phyloP scores from a whole-genome alignment of 1,140 invertebrate species.

The Bradynema listronoti region DNA sequence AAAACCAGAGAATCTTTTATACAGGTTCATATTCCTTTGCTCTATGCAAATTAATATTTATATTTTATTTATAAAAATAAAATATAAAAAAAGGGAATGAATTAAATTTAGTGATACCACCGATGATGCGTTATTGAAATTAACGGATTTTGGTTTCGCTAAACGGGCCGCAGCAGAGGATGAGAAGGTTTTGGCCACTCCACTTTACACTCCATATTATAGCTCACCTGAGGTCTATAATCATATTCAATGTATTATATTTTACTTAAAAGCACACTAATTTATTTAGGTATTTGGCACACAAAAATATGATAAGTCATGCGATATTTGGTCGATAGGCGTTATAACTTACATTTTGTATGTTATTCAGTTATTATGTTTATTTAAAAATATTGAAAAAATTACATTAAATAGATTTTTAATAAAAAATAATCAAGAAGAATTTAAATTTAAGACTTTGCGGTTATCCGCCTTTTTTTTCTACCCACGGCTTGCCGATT shows the following conservation, averaged over 20 bases:
- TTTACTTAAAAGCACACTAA: not conserved
- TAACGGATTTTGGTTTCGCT: constrained; percentile 65
- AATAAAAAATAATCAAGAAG: no score
- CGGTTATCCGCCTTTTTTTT: constrained; percentile 96
- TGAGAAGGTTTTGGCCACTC: constrained; percentile 54
- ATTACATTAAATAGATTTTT: constrained; percentile 47
- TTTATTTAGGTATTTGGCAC: constrained; percentile 89
- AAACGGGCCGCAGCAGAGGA: constrained; percentile 41
- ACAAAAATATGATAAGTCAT: constrained; percentile 95
- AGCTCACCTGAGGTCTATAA: constrained; percentile 38
- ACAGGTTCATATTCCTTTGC: constrained; percentile 49
- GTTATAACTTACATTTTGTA: constrained; percentile 96
- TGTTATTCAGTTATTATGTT: constrained; percentile 60
- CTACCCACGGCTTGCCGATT: constrained; percentile 88
- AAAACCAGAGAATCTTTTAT: constrained; percentile 63
- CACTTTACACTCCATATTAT: constrained; percentile 34
- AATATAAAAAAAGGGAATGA: no score
- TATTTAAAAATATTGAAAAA: constrained; percentile 10
- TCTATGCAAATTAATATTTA: constrained; percentile 16
- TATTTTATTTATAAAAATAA: constrained; percentile 2
- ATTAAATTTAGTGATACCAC: constrained; percentile 52
- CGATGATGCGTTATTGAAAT: constrained; percentile 71
- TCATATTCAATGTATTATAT: not conserved
- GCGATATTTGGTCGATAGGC: constrained; percentile 95
- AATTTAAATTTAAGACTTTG: no score